Evolutionary conservation across 2,888 invertebrate species (phyloP), one percentile per base, ranked within the genome.

Genomic region (Dynastes maya): DNA sequence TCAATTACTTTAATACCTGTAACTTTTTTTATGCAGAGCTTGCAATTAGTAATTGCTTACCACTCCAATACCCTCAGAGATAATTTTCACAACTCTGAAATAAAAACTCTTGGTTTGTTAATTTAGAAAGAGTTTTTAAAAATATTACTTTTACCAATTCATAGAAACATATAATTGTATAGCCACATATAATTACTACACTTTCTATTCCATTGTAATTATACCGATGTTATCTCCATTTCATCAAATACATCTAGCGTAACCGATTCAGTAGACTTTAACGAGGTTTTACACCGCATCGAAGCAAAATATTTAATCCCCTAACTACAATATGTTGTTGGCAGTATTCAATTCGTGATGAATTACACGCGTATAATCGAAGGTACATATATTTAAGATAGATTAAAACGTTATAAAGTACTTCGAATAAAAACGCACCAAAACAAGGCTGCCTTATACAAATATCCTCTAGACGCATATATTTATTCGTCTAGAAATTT

Each of bases 401-500:
- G 72, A 72, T 61, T 72, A 58, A 58, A 72, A 40, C 16, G 45
- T 72, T 58, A 40, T 22, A 22, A 40, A 58, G 0, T 72, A 58
- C 72, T 13, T n/a, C 16, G 16, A 72, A 58, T 22, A 58, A 61
- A 72, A 72, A 22, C 40, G 40, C 49, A 49, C 37, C 6, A 49
- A 67, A 40, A n/a, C 40, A 45, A 32, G 8, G 37, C 55, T 32
- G n/a, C 32, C 55, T 37, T 22, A 58, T 37, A 55, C 16, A 16
- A 68, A 40, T 37, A 37, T 37, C 58, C 11, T 37, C 22, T 11
- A 58, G 40, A 72, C 58, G 27, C 27, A 13, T 29, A 53, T 53
- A 70, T n/a, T 72, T 51, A 49, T 51, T 58, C 32, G 16, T 58
- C 16, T n/a, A 32, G 29, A 27, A 71, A 71, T 71, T 71, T 71